Percentiles rank a stretch among this genome's conserved stretches.
These are phyloP conservation scores for Caenorhabditis plicata DNA, from an alignment of 2,888 invertebrate species.

Conservation along the genomic window DNA sequence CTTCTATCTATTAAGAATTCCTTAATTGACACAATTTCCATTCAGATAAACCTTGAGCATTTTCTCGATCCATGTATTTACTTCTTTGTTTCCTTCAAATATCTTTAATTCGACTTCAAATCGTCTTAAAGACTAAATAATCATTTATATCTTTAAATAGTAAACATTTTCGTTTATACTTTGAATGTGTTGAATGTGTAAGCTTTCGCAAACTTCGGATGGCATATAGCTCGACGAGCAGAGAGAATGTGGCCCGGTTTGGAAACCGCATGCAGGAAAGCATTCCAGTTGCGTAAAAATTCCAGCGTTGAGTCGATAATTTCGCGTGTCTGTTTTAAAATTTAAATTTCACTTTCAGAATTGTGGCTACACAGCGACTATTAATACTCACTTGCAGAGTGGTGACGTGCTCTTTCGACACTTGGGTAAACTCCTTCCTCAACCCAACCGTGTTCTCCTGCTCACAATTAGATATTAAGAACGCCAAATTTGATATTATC, in stretches of 20 bases:
- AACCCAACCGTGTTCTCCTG: not conserved
- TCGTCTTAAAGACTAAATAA: constrained; percentile 5
- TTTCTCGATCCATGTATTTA: not conserved
- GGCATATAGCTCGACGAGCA: not conserved
- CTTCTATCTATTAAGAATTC: too few relatives aligned
- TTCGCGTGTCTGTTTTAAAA: constrained; percentile 2
- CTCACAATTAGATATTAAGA: constrained; percentile 2
- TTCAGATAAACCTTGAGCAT: too few relatives aligned
- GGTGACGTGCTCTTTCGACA: too few relatives aligned
- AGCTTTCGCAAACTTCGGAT: constrained; percentile 4
- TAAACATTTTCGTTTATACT: too few relatives aligned
- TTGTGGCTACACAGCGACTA: too few relatives aligned
- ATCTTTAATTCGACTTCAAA: constrained; percentile 28
- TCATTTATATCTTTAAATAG: too few relatives aligned
- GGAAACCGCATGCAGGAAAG: not conserved
- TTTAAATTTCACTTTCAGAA: not conserved
- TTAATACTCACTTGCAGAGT: too few relatives aligned
- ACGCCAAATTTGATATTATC: constrained; percentile 4
- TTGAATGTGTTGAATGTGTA: constrained; percentile 6
- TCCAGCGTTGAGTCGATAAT: constrained; percentile 1
- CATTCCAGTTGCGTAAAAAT: not conserved
- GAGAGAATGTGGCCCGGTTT: not conserved
- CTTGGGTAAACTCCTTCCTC: too few relatives aligned
- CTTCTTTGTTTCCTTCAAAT: constrained; percentile 8
- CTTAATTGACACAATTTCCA: too few relatives aligned